These are phyloP conservation scores for Ellobium chinense DNA, from an alignment of 2,888 invertebrate species.

Conservation along the genomic window DNA sequence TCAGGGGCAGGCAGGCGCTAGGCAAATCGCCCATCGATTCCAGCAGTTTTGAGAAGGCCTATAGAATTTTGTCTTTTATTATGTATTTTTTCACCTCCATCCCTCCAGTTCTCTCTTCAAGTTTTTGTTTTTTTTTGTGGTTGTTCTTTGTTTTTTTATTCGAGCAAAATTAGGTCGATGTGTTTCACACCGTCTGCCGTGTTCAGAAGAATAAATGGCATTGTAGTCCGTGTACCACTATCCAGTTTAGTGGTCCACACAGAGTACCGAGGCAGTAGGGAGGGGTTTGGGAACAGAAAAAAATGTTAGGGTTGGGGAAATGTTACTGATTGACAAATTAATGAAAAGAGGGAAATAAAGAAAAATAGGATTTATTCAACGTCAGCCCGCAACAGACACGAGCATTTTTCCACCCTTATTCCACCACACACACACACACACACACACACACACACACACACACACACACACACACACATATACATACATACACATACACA, in stretches of 20 bases:
- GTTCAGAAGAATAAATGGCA: no score
- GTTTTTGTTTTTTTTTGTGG: neutral
- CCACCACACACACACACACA: neutral
- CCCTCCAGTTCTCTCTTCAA: neutral
- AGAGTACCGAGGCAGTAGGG: no score
- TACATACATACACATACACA: neutral
- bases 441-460: neutral
- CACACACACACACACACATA: neutral
- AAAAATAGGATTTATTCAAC: no score
- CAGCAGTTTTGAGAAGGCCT: neutral
- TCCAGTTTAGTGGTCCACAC: no score
- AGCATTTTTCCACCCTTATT: neutral
- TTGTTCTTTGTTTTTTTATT: neutral
- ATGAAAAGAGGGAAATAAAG: no score
- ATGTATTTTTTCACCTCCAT: neutral
- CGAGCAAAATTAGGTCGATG: no score
- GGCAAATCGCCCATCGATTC: slow-evolving; percentile 20
- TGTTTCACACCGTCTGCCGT: no score
- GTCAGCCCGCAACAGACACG: no score
- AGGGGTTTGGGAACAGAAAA: no score
- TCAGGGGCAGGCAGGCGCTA: neutral
- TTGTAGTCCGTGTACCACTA: no score
- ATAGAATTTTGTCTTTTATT: neutral
- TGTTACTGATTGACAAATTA: no score
- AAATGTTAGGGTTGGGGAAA: no score